phyloP scores from a whole-genome alignment of 2,797 vertebrate genomes.

The Neostethus bicornis region DNA sequence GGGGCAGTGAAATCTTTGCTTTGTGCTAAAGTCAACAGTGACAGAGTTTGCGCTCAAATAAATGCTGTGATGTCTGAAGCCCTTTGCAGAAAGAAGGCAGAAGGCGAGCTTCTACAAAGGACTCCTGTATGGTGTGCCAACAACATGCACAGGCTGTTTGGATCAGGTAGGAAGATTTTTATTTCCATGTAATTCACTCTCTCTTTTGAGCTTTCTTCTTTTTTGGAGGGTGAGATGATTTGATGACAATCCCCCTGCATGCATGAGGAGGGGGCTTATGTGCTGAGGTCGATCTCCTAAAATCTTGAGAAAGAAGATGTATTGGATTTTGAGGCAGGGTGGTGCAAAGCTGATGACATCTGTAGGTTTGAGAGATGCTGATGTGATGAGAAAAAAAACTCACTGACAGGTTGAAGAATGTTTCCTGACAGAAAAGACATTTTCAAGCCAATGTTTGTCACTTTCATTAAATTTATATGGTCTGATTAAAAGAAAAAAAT shows the following conservation, averaged over 20 bases:
- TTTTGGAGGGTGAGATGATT: slow-evolving; percentile 4
- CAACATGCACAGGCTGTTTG: slow-evolving; percentile 70
- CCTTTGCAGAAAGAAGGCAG: slow-evolving; percentile 83
- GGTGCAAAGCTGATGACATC: slow-evolving; percentile 62
- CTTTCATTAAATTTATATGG: too few relatives aligned
- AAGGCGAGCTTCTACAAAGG: slow-evolving; percentile 76
- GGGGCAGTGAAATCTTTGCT: slow-evolving; percentile 99
- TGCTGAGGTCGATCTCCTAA: slow-evolving; percentile 46
- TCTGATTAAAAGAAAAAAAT: too few relatives aligned
- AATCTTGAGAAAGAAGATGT: slow-evolving; percentile 59
- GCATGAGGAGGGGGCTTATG: slow-evolving; percentile 12
- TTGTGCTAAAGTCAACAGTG: slow-evolving; percentile 99
- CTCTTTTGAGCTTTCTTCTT: slow-evolving; percentile 10
- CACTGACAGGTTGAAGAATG: background rate
- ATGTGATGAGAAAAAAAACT: slow-evolving; percentile 19
- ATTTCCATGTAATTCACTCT: slow-evolving; percentile 19
- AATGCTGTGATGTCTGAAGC: slow-evolving; percentile 89
- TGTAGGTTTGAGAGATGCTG: slow-evolving; percentile 55
- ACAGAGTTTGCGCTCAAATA: slow-evolving; percentile 95
- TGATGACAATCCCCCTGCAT: slow-evolving; percentile 22
- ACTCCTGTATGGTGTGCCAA: slow-evolving; percentile 74
- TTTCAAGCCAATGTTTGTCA: too few relatives aligned
- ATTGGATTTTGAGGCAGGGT: slow-evolving; percentile 67
- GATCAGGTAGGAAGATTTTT: slow-evolving; percentile 82
- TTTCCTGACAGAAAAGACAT: too few relatives aligned